Conservation (phyloP, 2,888 invertebrate species). For the Acrobasis suavella region DNA sequence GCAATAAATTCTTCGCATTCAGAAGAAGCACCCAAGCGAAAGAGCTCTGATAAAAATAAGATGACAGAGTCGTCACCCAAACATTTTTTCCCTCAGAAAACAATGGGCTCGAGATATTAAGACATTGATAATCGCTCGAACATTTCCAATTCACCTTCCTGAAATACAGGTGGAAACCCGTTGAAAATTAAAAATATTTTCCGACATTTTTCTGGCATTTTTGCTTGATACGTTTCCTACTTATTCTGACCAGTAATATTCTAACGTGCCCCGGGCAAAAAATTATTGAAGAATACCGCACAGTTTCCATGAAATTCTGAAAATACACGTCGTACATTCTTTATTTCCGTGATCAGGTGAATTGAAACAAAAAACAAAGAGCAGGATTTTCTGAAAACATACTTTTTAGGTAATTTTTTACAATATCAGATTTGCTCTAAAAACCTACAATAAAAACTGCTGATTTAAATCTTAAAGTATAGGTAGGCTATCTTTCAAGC, state of each 20-base stretch:
- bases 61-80: conserved; percentile 61
- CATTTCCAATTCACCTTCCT: conserved; percentile 8
- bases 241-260: conserved; percentile 11
- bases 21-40: conserved; percentile 69
- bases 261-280: conserved; percentile 15
- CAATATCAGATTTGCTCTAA: no score
- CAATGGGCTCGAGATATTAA: conserved; percentile 55
- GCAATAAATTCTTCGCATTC: conserved; percentile 78
- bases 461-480: no score
- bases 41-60: conserved; percentile 74
- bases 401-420: no score
- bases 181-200: conserved; percentile 18
- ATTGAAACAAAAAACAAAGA: not conserved
- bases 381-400: not conserved
- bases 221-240: not conserved
- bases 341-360: not conserved
- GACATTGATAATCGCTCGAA: conserved; percentile 24
- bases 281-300: conserved; percentile 17
- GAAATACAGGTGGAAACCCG: conserved; percentile 10
- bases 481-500: no score
- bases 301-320: conserved; percentile 24
- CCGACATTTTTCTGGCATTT: conserved; percentile 8
- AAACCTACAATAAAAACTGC: no score
- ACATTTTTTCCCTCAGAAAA: conserved; percentile 68
- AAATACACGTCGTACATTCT: conserved; percentile 17